Conservation (phyloP, 2,888 invertebrate genomes). For the Taphrorychus bicolor region DNA sequence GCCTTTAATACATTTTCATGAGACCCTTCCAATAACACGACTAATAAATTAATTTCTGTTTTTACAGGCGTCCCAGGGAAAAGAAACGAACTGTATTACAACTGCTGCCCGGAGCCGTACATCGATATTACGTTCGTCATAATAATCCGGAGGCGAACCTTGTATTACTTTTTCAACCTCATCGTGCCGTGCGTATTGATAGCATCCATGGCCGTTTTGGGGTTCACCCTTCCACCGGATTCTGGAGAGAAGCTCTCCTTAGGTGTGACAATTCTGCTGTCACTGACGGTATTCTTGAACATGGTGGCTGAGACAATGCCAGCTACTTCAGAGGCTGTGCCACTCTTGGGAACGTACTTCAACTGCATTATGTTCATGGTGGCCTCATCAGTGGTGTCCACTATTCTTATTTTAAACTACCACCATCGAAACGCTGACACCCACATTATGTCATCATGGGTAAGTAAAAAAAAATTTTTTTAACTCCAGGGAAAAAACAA, state of each 20-base stretch:
- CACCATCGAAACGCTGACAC: conserved; percentile 97
- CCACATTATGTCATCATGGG: conserved; percentile 97
- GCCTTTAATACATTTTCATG: neutral
- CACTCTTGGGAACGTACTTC: conserved; percentile 94
- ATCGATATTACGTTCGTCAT: conserved; percentile 97
- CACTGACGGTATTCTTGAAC: conserved; percentile 97
- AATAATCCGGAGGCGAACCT: conserved; percentile 92
- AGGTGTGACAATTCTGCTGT: conserved; percentile 97
- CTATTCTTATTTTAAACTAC: conserved; percentile 96
- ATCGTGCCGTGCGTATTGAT: conserved; percentile 99
- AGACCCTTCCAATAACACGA: neutral
- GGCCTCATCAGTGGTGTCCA: conserved; percentile 95
- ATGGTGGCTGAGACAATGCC: conserved; percentile 99
- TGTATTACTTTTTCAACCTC: conserved; percentile 99
- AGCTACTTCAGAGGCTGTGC: conserved; percentile 93
- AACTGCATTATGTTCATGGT: conserved; percentile 99
- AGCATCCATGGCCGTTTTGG: conserved; percentile 97
- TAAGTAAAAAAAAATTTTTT: conserved; percentile 63
- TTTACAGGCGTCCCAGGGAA: conserved; percentile 86
- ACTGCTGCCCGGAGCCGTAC: conserved; percentile 93
- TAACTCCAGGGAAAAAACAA: neutral
- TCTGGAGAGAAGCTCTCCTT: conserved; percentile 95
- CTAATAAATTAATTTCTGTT: conserved; percentile 23
- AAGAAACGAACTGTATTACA: conserved; percentile 88
- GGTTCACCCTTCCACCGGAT: conserved; percentile 98